Evolutionary conservation across 2,113 vertebrate genomes (phyloP), one percentile per base, ranked within the genome.

Genomic region (Daubentonia madagascariensis): DNA sequence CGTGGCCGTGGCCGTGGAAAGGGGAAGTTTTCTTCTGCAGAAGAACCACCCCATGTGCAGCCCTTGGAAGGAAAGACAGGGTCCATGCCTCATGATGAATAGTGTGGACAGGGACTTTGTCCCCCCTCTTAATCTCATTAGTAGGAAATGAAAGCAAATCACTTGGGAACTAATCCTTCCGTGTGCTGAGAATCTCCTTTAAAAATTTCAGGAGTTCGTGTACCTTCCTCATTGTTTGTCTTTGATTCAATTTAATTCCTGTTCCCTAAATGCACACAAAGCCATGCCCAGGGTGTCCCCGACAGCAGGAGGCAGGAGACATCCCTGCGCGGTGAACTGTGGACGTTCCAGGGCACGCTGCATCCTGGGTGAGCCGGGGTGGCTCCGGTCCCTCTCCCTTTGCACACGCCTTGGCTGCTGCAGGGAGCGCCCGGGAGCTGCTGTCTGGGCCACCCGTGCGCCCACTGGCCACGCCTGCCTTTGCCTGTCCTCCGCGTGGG

Each of bases 271-370:
- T 12, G 54, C 59, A n/a, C 5, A 37, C 37, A 23, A 7, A 40
- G n/a, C 43, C 1, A 1, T 9, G 57, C 59, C 43, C 43, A 1
- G 32, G 43, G 45, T 1, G 79, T 30, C 50, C 67, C 25, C 6
- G 37, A 23, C 73, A 0, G 4, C 0, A 3, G 28, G 59, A n/a
- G n/a, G 86, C 50, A 30, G 80, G 52, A 8, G 54, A 43, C 9
- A 0, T 5, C 32, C 22, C 0, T n/a, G 65, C 59, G 5, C 0
- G 0, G 57, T 0, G 3, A 6, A 1, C 1, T 61, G 23, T 28
- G 23, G 59, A 61, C 25, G 13, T 18, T 54, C 43, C 10, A 22
- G n/a, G 76, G 23, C 4, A 4, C 16, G 45, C 45, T 14, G 20
- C 32, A 61, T 52, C 48, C 78, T 9, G 0, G 13, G 17, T 22